Conservation (phyloP, 2,888 invertebrate genomes). For the Lutraria lutraria region DNA sequence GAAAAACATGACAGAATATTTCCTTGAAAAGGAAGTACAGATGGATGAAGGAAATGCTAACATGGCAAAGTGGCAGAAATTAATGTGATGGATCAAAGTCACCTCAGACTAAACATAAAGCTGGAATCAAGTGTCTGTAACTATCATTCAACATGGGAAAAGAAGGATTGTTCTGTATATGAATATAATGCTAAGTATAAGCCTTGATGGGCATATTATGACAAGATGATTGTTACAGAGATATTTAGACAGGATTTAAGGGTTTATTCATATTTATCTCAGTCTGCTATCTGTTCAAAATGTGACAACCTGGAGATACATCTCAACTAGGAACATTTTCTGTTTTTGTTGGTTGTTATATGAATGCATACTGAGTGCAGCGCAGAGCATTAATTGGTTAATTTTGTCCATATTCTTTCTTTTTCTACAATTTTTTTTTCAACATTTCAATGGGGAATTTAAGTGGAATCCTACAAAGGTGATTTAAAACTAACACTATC, state of each 20-base stretch:
- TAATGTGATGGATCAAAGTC: background rate
- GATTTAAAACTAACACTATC: no score
- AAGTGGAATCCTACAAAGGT: no score
- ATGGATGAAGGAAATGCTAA: no score
- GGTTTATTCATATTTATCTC: background rate
- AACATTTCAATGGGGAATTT: no score
- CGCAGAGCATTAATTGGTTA: no score
- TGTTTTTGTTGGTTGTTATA: no score
- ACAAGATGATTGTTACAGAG: background rate
- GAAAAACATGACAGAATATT: no score
- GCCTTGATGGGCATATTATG: background rate
- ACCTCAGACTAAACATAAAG: background rate
- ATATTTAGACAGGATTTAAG: background rate
- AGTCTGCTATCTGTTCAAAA: background rate
- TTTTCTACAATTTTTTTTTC: no score
- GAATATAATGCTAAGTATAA: background rate
- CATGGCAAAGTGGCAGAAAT: background rate
- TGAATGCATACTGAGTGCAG: no score
- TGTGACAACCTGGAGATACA: background rate
- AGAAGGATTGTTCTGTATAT: background rate
- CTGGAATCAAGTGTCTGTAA: background rate
- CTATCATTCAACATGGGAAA: background rate
- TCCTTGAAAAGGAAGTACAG: no score
- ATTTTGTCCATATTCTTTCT: no score
- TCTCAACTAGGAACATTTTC: background rate